Base-by-base conservation (phyloP, 23 tunicate genomes). In the Oikopleura albicans region DNA sequence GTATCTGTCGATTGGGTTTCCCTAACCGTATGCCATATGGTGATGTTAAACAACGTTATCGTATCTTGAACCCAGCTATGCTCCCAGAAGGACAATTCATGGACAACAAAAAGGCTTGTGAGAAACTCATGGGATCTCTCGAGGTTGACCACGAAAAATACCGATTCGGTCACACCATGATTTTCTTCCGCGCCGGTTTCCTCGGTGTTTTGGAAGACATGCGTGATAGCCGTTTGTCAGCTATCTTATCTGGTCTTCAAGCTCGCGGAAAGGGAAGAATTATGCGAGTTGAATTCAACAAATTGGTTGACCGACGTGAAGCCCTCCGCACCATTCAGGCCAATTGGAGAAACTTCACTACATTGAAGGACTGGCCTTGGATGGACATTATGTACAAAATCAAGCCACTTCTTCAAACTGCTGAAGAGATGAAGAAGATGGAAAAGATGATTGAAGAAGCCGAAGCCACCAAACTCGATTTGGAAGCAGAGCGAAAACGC, bases 191-290 rank as follows among this genome's bases (percentile, higher is more conserved):
- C 4, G 79, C 79, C 37, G 79, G 79, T 12, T 22, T 35, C 29
- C 4, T 71, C 79, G 79, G 79, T 71, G 79, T 22, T 71, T n/a
- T 71, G 2, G 79, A 71, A 71, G 79, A 71, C 34, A 22, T 71
- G 34, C 90, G 99, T 41, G 99, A 95, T 85, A 89, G 90, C 39
- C 85, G 90, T 39, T 79, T 95, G 38, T 57, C 92, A 0, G 85
- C 79, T 84, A 95, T 95, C 84, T 83, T 95, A 41, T 90, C 87
- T 56, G 87, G 84, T 87, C 85, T 95, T 38, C 99, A 95, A 88
- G 84, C 90, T 39, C 63, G 86, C 34, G 89, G 88, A 31, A 83
- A 96, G 31, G 2, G 36, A 12, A 71, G 31, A 16, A 34, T 71
- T 71, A 37, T 37, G 2, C 28, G 31, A 31, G 34, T 4, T 2